phyloP scores from a whole-genome alignment of 2,888 invertebrate genomes.

The Zhuqinia jingwanae region DNA sequence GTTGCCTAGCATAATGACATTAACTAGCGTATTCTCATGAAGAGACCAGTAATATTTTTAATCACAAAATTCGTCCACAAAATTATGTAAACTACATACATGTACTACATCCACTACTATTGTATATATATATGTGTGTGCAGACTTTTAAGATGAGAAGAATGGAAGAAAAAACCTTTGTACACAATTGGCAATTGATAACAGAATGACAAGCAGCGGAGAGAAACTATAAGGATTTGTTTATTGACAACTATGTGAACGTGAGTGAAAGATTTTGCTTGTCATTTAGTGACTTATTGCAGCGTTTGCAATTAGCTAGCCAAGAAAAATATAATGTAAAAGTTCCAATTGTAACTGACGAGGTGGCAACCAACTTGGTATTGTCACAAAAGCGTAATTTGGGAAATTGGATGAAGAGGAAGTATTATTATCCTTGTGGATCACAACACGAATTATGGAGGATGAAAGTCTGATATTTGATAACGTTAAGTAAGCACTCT shows the following conservation, averaged over 20 bases:
- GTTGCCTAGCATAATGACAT: not conserved
- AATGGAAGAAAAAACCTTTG: not conserved
- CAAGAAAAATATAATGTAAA: not conserved
- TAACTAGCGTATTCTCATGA: not conserved
- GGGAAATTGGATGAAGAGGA: no score
- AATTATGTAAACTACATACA: not conserved
- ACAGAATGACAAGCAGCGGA: not conserved
- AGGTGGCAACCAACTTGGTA: not conserved
- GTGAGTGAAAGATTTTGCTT: not conserved
- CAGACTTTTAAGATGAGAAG: not conserved
- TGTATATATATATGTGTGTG: not conserved
- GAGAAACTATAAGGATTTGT: not conserved
- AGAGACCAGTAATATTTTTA: not conserved
- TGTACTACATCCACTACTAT: no score
- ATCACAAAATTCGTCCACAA: not conserved
- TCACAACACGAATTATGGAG: not conserved
- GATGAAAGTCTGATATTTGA: constrained; percentile 18
- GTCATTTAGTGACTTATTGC: no score
- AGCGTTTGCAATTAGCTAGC: no score
- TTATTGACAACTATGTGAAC: not conserved
- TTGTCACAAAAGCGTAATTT: not conserved
- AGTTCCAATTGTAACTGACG: not conserved
- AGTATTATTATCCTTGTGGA: not conserved
- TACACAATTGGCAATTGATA: not conserved
- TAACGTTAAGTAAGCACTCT: not conserved